A percentile compares a stretch with the other conserved stretches of the same genome.
phyloP scores from a whole-genome alignment of 2,797 vertebrate genomes.

The Poeciliopsis presidionis region DNA sequence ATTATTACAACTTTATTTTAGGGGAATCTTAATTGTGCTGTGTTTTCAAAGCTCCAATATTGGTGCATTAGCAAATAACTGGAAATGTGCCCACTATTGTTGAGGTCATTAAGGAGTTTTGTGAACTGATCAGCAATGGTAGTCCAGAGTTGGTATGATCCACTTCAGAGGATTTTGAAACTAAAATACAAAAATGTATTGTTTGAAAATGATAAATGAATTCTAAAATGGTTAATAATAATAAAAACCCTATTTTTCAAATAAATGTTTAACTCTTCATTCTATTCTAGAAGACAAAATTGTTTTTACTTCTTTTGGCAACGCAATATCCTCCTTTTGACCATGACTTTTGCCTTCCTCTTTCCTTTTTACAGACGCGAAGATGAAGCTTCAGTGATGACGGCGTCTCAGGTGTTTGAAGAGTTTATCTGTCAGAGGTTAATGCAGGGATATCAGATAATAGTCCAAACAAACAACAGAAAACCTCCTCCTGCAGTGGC shows the following conservation, averaged over 20 bases:
- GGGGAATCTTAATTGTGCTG: too few relatives aligned
- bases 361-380: constrained; percentile 83
- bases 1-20: too few relatives aligned
- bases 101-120: neutral
- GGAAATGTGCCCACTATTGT: too few relatives aligned
- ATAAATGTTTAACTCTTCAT: neutral
- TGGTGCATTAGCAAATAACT: too few relatives aligned
- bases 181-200: neutral
- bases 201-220: neutral
- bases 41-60: too few relatives aligned
- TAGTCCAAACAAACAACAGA: constrained; percentile 89
- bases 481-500: constrained; percentile 80
- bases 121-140: neutral
- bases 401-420: constrained; percentile 94
- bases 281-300: neutral
- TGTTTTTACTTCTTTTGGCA: neutral
- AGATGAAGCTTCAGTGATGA: constrained; percentile 91
- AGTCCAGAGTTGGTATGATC: neutral
- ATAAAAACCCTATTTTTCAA: neutral
- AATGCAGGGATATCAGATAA: constrained; percentile 99
- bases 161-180: neutral
- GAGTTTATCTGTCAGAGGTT: constrained; percentile 97
- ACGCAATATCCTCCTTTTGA: neutral
- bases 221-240: neutral
- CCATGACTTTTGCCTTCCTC: neutral